Percentiles rank a stretch among this genome's conserved stretches.
phyloP scores from a whole-genome alignment of 2,888 invertebrate species.

The Drosophila mulleri region DNA sequence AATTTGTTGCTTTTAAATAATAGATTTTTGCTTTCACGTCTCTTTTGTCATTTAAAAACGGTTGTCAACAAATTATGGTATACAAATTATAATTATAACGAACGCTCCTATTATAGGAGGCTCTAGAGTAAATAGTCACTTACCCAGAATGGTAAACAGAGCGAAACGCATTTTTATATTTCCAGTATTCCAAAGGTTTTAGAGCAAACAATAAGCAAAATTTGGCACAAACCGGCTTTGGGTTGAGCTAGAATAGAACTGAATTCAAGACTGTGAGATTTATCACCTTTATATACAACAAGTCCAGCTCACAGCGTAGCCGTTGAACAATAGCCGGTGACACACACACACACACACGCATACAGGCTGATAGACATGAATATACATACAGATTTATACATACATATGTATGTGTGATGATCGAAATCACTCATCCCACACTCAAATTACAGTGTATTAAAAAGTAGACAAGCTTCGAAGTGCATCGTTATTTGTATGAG shows the following conservation, averaged over 20 bases:
- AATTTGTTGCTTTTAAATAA: too few relatives aligned
- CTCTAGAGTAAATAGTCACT: constrained; percentile 16
- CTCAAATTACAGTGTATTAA: constrained; percentile 45
- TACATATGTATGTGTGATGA: constrained; percentile 2
- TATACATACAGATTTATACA: not conserved
- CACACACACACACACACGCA: constrained; percentile 39
- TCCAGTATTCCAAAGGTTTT: constrained; percentile 50
- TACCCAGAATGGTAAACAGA: constrained; percentile 74
- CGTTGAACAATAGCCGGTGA: constrained; percentile 57
- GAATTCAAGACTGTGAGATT: constrained; percentile 63
- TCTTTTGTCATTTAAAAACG: too few relatives aligned
- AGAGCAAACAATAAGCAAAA: constrained; percentile 16
- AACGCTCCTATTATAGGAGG: not conserved
- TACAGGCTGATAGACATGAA: constrained; percentile 4
- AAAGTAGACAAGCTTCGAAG: constrained; percentile 47
- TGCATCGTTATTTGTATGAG: constrained; percentile 51
- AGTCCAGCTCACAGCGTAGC: constrained; percentile 37
- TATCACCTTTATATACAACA: constrained; percentile 78
- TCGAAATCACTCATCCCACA: constrained; percentile 65
- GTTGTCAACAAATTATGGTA: too few relatives aligned
- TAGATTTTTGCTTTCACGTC: too few relatives aligned
- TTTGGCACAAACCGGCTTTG: constrained; percentile 62
- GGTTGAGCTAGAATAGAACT: constrained; percentile 68
- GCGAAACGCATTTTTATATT: constrained; percentile 79
- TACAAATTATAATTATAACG: too few relatives aligned